phyloP scores from a whole-genome alignment of 2,113 vertebrate species.

The Excalfactoria chinensis region DNA sequence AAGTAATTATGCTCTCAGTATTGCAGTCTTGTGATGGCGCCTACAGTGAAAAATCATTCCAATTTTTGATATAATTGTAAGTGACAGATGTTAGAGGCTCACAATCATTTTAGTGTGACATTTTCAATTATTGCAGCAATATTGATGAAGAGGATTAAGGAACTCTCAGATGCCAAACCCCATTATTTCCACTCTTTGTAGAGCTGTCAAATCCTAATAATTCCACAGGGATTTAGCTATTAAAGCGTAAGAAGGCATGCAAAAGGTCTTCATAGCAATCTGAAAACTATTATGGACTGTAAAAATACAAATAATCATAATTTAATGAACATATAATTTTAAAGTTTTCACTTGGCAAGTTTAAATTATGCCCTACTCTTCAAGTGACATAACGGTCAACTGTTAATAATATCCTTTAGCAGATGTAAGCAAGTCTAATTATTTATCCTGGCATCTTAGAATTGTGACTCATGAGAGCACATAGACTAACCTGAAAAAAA shows the following conservation, averaged over 20 bases:
- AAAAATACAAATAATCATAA: conserved; percentile 48
- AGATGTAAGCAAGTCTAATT: background rate
- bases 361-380: conserved; percentile 5
- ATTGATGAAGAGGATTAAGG: conserved; percentile 73
- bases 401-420: background rate
- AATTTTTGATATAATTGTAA: conserved; percentile 65
- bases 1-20: conserved; percentile 54
- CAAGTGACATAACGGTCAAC: background rate
- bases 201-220: conserved; percentile 73
- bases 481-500: background rate
- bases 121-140: conserved; percentile 72
- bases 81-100: conserved; percentile 71
- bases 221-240: conserved; percentile 39
- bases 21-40: conserved; percentile 8
- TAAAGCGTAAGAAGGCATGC: conserved; percentile 38
- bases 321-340: conserved; percentile 39
- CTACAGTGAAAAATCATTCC: conserved; percentile 46
- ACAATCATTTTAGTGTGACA: conserved; percentile 71
- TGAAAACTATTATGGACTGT: conserved; percentile 47
- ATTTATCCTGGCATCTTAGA: background rate
- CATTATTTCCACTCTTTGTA: conserved; percentile 77
- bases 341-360: conserved; percentile 32
- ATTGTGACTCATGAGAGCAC: background rate
- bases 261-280: conserved; percentile 53
- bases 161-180: conserved; percentile 64